Evolutionary conservation across 2,113 vertebrate genomes (phyloP).

Genomic region (Regulus satrapa): DNA sequence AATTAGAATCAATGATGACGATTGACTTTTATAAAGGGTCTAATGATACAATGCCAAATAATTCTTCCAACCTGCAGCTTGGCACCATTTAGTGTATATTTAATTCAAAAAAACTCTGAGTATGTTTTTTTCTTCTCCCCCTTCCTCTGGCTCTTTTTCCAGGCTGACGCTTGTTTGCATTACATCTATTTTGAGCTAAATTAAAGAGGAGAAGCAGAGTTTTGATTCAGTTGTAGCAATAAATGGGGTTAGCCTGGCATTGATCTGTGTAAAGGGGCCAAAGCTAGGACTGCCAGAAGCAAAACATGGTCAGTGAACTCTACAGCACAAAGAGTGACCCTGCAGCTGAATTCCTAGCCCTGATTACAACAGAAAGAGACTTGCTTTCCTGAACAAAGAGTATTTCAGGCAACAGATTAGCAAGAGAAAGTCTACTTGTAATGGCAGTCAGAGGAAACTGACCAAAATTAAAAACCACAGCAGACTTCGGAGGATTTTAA

Average conservation of each 20-base stretch:
- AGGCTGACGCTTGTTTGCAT: background rate
- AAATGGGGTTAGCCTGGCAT: conserved; percentile 61
- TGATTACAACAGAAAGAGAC: conserved; percentile 38
- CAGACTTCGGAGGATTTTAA: background rate
- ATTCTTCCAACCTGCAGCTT: background rate
- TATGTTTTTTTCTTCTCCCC: background rate
- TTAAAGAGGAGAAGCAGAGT: conserved; percentile 52
- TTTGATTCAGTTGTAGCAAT: conserved; percentile 44
- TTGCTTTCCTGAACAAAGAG: conserved; percentile 41
- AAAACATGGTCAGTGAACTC: conserved; percentile 62
- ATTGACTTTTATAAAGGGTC: background rate
- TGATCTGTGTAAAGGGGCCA: conserved; percentile 39
- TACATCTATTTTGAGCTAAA: conserved; percentile 17
- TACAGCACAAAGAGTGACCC: conserved; percentile 28
- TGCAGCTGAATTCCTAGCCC: conserved; percentile 33
- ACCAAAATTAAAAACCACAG: background rate
- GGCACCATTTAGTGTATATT: background rate
- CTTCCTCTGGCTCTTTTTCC: background rate
- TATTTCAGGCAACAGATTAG: conserved; percentile 29
- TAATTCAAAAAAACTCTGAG: background rate
- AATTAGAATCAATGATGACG: background rate
- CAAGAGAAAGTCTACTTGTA: conserved; percentile 11
- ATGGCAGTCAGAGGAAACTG: background rate
- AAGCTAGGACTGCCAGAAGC: conserved; percentile 28
- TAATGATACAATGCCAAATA: background rate